Evolutionary conservation across 2,888 invertebrate genomes (phyloP), one percentile per base, ranked within the genome.

Genomic region (Fabriciana adippe): DNA sequence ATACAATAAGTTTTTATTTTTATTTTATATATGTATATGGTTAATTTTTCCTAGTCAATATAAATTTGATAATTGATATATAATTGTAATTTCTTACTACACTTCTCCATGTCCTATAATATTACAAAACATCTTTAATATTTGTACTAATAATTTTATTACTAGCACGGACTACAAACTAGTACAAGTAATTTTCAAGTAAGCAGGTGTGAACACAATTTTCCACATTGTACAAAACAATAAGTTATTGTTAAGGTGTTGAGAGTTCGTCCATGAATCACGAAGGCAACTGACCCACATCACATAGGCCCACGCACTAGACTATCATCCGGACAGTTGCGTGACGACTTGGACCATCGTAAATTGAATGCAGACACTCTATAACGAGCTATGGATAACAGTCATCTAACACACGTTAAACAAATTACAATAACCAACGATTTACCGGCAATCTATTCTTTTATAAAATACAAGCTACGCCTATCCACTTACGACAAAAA

Each of bases 391-490:
- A 79, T 80, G 81, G 79, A 81, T 79, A 83, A 74, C 75, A 76
- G 82, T 85, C 87, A 85, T 86, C 84, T 81, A 86, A 89, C 86
- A 82, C 78, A 85, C 81, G 88, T 89, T 87, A 89, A 89, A 90
- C 85, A 86, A 83, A 76, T 83, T 85, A 92, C 90, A 92, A 91
- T 90, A 86, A 84, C 83, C 85, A 74, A 83, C 88, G 84, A 92
- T 92, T 92, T 90, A 90, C 90, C 90, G 91, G 87, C 92, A 89
- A 92, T 92, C 90, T 91, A 86, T 88, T 89, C 86, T 87, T 88
- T 90, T 91, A 87, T 90, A 82, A 81, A 82, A 82, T 81, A 85
- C 85, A 86, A 86, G 88, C 82, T 87, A 90, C 90, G 89, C 89
- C 92, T 90, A 81, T 81, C 87, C 87, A 88, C 91, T 90, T 86